Base-by-base conservation (phyloP, 2,113 vertebrate species). In the Tragelaphus scriptus region DNA sequence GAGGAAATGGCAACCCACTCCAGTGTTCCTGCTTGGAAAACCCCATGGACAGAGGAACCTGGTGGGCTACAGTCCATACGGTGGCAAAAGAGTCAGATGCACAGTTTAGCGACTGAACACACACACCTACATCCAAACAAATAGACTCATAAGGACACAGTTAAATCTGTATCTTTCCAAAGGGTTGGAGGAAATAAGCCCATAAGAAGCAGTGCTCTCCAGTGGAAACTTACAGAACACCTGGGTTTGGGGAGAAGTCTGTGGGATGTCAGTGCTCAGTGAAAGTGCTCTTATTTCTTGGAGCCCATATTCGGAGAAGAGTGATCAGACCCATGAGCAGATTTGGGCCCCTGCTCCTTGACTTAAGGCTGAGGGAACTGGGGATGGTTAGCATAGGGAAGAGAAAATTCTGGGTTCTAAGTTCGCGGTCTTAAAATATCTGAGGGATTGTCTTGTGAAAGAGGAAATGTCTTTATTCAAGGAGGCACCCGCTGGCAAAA, bases 361-460 rank as follows among this genome's bases (percentile, higher is more conserved):
- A n/a, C 93, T 79, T 56, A 40, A 85, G 30, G 71, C 61, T 85
- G n/a, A 91, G 63, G 86, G 79, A 93, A 91, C 86, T 59, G 47
- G 23, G 80, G 77, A 23, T 95, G 13, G 79, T 84, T 40, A 51
- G 49, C 47, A 94, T 58, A 80, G 23, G 97, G 96, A 98, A 98
- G 97, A 98, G 97, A 98, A 97, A 97, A 93, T 68, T 96, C 89
- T 94, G 63, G 30, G 92, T 97, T 95, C 68, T 6, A 93, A 82
- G 58, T 59, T 68, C 87, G 51, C 4, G 21, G 65, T 96, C 96
- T 97, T 95, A 96, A 97, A 97, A 97, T 97, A 98, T 94, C 68
- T 19, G 71, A 92, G 71, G 95, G 90, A 55, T 58, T 95, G 82
- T 91, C 40, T 94, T 95, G 8, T 95, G 96, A 97, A 98, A 97